These are phyloP conservation scores for Pemphigus obesinymphae DNA, from an alignment of 1,140 invertebrate species.

Conservation along the genomic window DNA sequence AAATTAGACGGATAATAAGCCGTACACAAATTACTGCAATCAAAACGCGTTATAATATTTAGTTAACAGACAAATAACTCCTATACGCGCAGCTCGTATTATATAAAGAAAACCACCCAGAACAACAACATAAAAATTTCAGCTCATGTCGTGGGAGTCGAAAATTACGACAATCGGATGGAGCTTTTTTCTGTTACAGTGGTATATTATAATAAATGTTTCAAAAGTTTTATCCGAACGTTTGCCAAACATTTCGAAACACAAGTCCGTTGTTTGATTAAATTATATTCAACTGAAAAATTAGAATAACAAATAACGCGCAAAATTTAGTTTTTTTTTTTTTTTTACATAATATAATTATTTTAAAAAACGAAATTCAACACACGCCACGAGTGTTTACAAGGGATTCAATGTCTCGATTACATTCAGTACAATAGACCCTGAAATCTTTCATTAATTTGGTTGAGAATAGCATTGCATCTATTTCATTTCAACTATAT, in stretches of 20 bases:
- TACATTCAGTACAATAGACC: not conserved
- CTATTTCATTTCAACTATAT: not conserved
- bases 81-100: not conserved
- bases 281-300: not conserved
- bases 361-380: not conserved
- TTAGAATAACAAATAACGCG: not conserved
- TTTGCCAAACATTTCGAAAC: not conserved
- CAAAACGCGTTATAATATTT: not conserved
- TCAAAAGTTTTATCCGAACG: not conserved
- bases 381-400: not conserved
- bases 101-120: not conserved
- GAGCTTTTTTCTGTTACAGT: not conserved
- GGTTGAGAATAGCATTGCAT: not conserved
- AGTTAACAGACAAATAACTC: not conserved
- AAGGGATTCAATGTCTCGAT: not conserved
- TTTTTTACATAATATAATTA: not conserved
- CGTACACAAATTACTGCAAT: not conserved
- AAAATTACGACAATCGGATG: not conserved
- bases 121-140: not conserved
- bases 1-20: not conserved
- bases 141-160: not conserved
- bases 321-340: not conserved
- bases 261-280: not conserved
- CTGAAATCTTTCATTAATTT: not conserved
- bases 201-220: conserved; percentile 11